Evolutionary conservation across 2,113 vertebrate genomes (phyloP).

Genomic region (Ammospiza caudacuta): DNA sequence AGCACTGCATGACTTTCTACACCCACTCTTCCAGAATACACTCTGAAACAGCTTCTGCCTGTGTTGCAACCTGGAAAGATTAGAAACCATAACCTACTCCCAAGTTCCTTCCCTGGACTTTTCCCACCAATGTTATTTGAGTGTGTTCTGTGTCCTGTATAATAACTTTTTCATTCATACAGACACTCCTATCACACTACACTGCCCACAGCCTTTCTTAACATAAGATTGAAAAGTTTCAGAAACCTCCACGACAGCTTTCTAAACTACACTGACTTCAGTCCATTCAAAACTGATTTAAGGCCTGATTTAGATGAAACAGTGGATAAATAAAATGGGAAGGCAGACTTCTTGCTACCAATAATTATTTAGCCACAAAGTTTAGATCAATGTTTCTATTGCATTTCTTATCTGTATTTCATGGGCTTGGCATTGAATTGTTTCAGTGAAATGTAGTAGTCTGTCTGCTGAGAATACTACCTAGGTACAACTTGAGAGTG

Average conservation of each 20-base stretch:
- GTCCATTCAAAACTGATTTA: background rate
- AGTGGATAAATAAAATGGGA: background rate
- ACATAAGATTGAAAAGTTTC: background rate
- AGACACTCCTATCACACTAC: background rate
- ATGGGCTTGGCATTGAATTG: background rate
- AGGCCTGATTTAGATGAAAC: background rate
- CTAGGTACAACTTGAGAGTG: background rate
- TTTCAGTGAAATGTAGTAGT: slow-evolving; percentile 23
- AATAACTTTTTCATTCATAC: background rate
- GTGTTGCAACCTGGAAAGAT: background rate
- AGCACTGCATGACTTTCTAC: background rate
- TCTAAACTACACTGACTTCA: background rate
- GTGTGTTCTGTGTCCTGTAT: background rate
- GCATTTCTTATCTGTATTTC: background rate
- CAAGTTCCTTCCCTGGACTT: background rate
- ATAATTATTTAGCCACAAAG: background rate
- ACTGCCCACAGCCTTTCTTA: background rate
- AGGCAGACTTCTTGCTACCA: background rate
- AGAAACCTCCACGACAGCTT: background rate
- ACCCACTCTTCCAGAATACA: background rate
- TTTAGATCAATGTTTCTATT: background rate
- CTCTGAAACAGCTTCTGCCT: background rate
- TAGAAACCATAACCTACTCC: background rate
- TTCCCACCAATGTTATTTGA: background rate
- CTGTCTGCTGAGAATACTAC: background rate